Evolutionary conservation across 2,888 invertebrate genomes (phyloP), one percentile per base, ranked within the genome.

Genomic region (Trissonchulus sp.): DNA sequence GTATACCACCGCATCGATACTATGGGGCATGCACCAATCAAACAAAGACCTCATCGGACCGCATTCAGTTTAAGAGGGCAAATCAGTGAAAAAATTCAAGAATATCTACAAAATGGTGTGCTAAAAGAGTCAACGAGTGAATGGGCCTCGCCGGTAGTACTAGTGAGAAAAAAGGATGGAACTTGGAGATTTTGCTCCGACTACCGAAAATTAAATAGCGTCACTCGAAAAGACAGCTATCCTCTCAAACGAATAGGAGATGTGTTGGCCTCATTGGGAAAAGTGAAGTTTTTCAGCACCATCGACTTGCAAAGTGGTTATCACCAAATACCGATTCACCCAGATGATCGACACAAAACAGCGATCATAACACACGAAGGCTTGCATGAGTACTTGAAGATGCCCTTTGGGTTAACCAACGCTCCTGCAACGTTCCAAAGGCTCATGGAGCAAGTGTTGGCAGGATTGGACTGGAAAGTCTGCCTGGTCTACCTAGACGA

Each of bases 381-480:
- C 1, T 74, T 80, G 30, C 79, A 75, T 63, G 79, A 80, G 71
- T 78, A 75, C 74, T 74, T 74, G 36, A 76, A 23, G 76, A 80
- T 80, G 79, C 75, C 78, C 1, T 79, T 79, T 37, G 80, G 80
- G 1, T 68, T 80, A 15, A 73, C 76, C 48, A 77, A 77, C 48
- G 80, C 79, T 0, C 80, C 79, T 15, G 79, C 79, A 18, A 37
- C 38, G 60, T 38, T 79, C 28, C 81, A 80, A 1, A 84, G 83
- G 78, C 36, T 37, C 1, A 85, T 85, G 23, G 83, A 83, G 74
- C 83, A 84, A 83, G 79, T 80, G 34, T 85, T 85, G 63, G 1
- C 80, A 80, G 72, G 73, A 30, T 28, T 38, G n/a, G 74, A 30
- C 74, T 1, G 23, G 18, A 8, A 71, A 28, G 28, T 34, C 18